Base-by-base conservation (phyloP, 2,797 vertebrate species). In the Sphenodon punctatus region DNA sequence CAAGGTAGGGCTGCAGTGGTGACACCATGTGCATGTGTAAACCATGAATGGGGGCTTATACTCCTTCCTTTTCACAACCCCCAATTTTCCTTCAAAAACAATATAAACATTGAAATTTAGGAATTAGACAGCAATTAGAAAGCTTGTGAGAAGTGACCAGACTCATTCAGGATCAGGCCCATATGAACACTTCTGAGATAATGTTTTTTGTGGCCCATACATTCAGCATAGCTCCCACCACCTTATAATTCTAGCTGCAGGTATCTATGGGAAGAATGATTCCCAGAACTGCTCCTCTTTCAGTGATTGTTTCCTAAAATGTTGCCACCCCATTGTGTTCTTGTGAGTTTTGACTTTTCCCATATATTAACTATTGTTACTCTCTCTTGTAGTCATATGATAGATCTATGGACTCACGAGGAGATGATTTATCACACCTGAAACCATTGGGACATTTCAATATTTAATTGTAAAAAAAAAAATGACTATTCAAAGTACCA, bases 391-490 rank as follows among this genome's bases (percentile, higher is more conserved):
- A n/a, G 13, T 49, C 46, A 86, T 42, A 59, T 56, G 64, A 76
- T 60, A 17, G 12, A 65, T 39, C 5, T 61, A 10, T n/a, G 36
- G 61, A 59, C 16, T 84, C 0, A 0, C 46, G 85, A 56, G 0
- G 0, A 70, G 65, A 46, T 55, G 80, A 74, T 76, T 80, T 88
- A 71, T 88, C 14, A 83, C 38, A 67, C 36, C 3, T 82, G 34
- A 85, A 86, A 7, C 2, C 5, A 30, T 82, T 86, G 78, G 30
- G 60, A 69, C 3, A 64, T 87, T 88, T 87, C 9, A 67, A 30
- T 74, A 68, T 88, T 65, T 78, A 78, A 84, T 74, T 39, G 22
- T 45, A 19, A 79, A 89, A 68, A 70, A 71, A 86, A 80, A 73
- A 78, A 2, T 23, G 22, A 17, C 51, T 77, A 88, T 63, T 10